Evolutionary conservation across 1,140 invertebrate genomes (phyloP), one percentile per base, ranked within the genome.

Genomic region (Oedothorax gibbosus): DNA sequence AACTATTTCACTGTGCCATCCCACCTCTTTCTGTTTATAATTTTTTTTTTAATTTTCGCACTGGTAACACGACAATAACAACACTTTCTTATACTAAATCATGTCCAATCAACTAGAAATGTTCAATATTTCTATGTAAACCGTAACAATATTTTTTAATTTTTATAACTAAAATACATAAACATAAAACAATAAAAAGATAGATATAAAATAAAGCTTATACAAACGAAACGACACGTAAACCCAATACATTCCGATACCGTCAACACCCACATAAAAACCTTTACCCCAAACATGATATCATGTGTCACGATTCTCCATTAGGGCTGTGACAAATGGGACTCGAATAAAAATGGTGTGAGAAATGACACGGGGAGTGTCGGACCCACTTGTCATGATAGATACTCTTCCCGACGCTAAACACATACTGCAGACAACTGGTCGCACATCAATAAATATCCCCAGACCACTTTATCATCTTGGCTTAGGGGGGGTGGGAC

Each of bases 291-390:
- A 35, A 35, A 35, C 35, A 35, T 35, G 35, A 35, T 35, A 35
- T 51, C 69, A 71, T 71, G 51, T 53, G 69, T 71, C 69, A 71
- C 50, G 8, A 53, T n/a, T 53, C 50, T 53, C 69, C 69, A 71
- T 71, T 71, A 75, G 72, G 10, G 15, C 54, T 15, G 60, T 77
- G 14, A 77, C 21, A 77, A 77, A 77, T 77, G 75, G 60, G 15
- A 50, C 0, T 35, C 62, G 65, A 77, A 77, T 77, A 62, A 77
- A 77, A 77, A 77, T 60, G 15, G n/a, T 60, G 18, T 79, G 77
- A 79, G 77, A 79, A 79, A 79, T 79, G 77, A 79, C 77, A 68
- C 77, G 12, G 35, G 72, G 77, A 20, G 51, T 79, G 77, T 79
- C 64, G 77, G 56, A 68, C 35, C 66, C 77, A 79, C 65, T 79